These are phyloP conservation scores for Astur gentilis DNA, from an alignment of 2,113 vertebrate genomes.

Conservation along the genomic window DNA sequence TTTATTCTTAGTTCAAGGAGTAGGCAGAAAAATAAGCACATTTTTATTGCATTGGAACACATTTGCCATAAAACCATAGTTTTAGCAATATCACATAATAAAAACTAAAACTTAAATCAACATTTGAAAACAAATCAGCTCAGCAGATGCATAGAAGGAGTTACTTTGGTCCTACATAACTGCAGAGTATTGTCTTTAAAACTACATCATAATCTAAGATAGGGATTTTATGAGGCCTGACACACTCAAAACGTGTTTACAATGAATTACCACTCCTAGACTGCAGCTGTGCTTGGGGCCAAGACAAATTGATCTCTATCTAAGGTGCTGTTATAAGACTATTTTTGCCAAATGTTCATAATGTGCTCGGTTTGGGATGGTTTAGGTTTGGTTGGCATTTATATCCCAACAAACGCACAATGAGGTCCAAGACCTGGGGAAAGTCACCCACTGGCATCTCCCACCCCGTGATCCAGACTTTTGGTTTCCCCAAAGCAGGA, in stretches of 20 bases:
- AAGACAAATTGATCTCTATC: neutral
- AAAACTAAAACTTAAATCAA: slow-evolving; percentile 52
- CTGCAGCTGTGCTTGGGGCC: neutral
- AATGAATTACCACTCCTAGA: neutral
- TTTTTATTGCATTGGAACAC: slow-evolving; percentile 58
- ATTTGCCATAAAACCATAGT: slow-evolving; percentile 54
- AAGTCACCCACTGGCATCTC: neutral
- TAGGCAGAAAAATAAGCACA: slow-evolving; percentile 32
- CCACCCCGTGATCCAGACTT: rapidly evolving
- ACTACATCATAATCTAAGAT: neutral
- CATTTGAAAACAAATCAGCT: neutral
- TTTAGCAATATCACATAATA: slow-evolving; percentile 49
- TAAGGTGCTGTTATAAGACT: neutral
- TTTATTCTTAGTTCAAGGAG: slow-evolving; percentile 49
- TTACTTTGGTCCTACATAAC: neutral
- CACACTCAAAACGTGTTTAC: neutral
- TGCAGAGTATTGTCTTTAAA: neutral
- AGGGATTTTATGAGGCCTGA: neutral
- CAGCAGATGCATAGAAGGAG: neutral
- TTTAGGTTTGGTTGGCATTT: neutral
- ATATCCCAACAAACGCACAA: neutral
- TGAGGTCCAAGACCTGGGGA: neutral
- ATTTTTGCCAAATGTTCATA: neutral
- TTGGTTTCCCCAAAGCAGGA: neutral
- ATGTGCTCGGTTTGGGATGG: neutral